Evolutionary conservation across 2,888 invertebrate genomes (phyloP), one percentile per base, ranked within the genome.

Genomic region (Apoderus coryli): DNA sequence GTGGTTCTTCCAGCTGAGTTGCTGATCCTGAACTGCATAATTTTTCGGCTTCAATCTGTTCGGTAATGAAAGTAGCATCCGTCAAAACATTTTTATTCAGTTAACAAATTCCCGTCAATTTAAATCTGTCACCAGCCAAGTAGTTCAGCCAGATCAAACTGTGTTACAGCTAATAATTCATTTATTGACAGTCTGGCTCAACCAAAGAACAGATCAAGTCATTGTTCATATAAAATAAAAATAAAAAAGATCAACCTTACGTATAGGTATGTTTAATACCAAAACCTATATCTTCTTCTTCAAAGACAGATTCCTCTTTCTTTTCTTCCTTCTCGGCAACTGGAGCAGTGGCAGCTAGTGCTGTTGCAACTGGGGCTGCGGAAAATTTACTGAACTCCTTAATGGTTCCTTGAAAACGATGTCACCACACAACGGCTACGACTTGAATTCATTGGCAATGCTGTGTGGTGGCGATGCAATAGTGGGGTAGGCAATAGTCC

Each of bases 201-300:
- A n/a, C 19, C 6, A 7, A 6, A 19, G 19, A 6, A 19, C 7
- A 6, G n/a, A 19, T 7, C n/a, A 19, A 19, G n/a, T 19, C n/a
- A 7, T 19, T 7, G n/a, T 19, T 19, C n/a, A n/a, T n/a, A n/a
- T n/a, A n/a, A n/a, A n/a, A n/a, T n/a, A n/a, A n/a, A n/a, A n/a
- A n/a, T n/a, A n/a, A n/a, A n/a, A n/a, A n/a, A n/a, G n/a, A n/a
- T n/a, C n/a, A n/a, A n/a, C n/a, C n/a, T n/a, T n/a, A n/a, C n/a
- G n/a, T n/a, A n/a, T n/a, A n/a, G n/a, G n/a, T n/a, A n/a, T n/a
- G 7, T 19, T 16, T 82, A 86, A 60, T 76, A 60, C 92, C 93
- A 62, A 96, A 90, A 60, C 95, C 95, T 92, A 96, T 92, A 60
- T 93, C 95, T 48, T 93, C 93, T 50, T 81, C 80, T 43, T 89